Evolutionary conservation across 2,888 invertebrate genomes (phyloP).

Genomic region (Ctenicera cuprea): DNA sequence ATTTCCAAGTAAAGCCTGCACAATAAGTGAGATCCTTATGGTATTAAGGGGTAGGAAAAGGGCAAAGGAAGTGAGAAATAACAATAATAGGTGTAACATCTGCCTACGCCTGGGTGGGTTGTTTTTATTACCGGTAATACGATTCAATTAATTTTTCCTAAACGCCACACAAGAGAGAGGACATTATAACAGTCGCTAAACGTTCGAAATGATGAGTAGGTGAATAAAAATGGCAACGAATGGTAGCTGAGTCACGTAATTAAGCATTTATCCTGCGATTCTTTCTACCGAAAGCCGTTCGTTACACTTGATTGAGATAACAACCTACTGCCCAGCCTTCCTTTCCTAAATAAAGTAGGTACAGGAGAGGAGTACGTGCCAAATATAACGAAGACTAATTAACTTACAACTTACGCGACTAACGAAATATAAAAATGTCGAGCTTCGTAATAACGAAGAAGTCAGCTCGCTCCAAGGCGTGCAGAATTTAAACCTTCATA

Average conservation of each 20-base stretch:
- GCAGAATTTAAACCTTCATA: conserved; percentile 1
- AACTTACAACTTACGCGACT: conserved; percentile 37
- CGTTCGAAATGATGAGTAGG: conserved; percentile 29
- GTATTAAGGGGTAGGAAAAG: background rate
- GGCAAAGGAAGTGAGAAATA: conserved; percentile 10
- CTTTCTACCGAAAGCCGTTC: conserved; percentile 60
- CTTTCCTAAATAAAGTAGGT: conserved; percentile 36
- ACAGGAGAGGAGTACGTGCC: conserved; percentile 28
- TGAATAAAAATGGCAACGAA: conserved; percentile 57
- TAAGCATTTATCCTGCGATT: conserved; percentile 65
- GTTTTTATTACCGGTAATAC: conserved; percentile 21
- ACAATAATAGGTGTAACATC: conserved; percentile 27
- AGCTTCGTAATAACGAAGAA: background rate
- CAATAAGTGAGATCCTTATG: background rate
- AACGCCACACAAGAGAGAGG: background rate
- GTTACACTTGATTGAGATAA: conserved; percentile 63
- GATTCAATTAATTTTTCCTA: conserved; percentile 27
- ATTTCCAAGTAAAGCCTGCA: too few species aligned
- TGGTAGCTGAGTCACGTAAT: conserved; percentile 65
- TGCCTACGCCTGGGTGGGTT: conserved; percentile 17
- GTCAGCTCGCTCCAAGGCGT: background rate
- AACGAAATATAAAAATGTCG: conserved; percentile 27
- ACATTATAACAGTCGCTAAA: background rate
- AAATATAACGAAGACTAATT: conserved; percentile 49
- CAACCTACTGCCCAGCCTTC: conserved; percentile 53